phyloP scores from a whole-genome alignment of 2,797 vertebrate species.

The Babyrousa celebensis region DNA sequence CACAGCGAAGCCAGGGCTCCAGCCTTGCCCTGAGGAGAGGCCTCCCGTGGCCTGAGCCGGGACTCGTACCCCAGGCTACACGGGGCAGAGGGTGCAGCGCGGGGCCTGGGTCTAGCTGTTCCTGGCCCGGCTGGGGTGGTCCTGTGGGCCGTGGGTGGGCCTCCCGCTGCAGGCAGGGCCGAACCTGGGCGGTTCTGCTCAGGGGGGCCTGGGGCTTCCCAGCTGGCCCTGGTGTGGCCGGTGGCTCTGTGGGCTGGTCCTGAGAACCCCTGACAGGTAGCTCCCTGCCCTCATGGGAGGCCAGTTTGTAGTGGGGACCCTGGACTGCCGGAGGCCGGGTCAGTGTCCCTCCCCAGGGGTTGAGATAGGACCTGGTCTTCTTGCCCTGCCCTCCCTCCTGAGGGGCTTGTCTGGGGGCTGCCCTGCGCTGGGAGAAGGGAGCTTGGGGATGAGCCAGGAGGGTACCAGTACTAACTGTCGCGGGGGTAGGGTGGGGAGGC shows the following conservation, averaged over 20 bases:
- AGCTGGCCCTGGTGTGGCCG: not conserved
- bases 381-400: no score
- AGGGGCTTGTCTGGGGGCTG: not conserved
- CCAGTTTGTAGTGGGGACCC: not conserved
- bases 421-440: not conserved
- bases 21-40: not conserved
- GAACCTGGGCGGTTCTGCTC: not conserved
- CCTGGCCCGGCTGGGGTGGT: not conserved
- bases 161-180: not conserved
- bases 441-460: not conserved
- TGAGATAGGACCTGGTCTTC: rapidly evolving
- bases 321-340: rapidly evolving
- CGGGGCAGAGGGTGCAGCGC: not conserved
- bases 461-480: no score
- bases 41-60: not conserved
- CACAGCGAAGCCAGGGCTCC: not conserved
- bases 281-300: rapidly evolving
- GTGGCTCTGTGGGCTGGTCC: no score
- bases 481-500: not conserved
- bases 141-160: not conserved
- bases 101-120: not conserved
- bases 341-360: not conserved
- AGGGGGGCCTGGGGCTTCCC: not conserved
- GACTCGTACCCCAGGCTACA: no score
- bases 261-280: not conserved